Conservation (phyloP, 2,888 invertebrate genomes). For the Acleris sparsana region DNA sequence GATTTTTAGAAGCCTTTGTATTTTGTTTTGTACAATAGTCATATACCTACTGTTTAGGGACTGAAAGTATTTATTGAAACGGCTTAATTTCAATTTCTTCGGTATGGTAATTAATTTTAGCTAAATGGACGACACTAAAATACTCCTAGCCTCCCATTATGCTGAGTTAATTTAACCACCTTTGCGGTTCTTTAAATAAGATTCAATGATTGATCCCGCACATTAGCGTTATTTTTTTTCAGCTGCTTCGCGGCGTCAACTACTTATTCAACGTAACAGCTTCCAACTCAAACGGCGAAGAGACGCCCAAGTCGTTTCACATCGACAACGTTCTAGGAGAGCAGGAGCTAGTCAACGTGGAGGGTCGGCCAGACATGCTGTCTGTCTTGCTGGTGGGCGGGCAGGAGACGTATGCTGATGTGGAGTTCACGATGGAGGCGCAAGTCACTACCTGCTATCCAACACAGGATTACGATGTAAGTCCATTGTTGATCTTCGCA, state of each 20-base stretch:
- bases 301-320: slow-evolving; percentile 49
- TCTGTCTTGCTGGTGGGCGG: slow-evolving; percentile 60
- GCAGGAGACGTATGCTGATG: slow-evolving; percentile 53
- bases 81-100: too few relatives aligned
- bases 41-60: too few relatives aligned
- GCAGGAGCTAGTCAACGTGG: slow-evolving; percentile 50
- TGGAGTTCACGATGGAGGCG: slow-evolving; percentile 55
- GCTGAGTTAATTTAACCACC: too few relatives aligned
- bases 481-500: slow-evolving; percentile 33
- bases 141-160: too few relatives aligned
- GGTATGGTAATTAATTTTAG: too few relatives aligned
- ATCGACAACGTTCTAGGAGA: slow-evolving; percentile 60
- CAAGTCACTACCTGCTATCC: slow-evolving; percentile 59
- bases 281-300: slow-evolving; percentile 37
- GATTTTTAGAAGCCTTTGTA: too few relatives aligned
- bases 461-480: slow-evolving; percentile 66
- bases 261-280: slow-evolving; percentile 61
- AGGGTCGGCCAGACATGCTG: slow-evolving; percentile 56
- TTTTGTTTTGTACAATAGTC: too few relatives aligned
- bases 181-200: too few relatives aligned
- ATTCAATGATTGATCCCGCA: too few relatives aligned
- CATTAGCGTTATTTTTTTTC: slow-evolving; percentile 31
- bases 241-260: slow-evolving; percentile 60
- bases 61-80: too few relatives aligned
- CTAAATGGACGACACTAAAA: too few relatives aligned